Evolutionary conservation across 2,888 invertebrate genomes (phyloP), one percentile per base, ranked within the genome.

Genomic region (Scaptomyza cyrtandrae): DNA sequence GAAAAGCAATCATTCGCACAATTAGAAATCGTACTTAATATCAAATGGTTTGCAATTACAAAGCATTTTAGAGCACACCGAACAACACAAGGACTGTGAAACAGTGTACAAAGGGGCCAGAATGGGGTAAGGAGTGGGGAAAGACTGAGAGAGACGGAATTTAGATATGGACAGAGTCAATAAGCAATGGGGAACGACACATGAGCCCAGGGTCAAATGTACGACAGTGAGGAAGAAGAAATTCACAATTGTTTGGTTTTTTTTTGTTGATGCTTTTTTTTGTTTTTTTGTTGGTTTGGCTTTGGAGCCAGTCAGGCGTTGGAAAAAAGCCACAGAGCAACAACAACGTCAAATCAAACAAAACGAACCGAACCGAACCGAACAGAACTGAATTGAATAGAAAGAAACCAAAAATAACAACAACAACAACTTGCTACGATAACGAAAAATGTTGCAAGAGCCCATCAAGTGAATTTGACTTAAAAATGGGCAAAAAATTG

Each of bases 401-500:
- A 24, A 24, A 24, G 24, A 24, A 24, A 44, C 14, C 39, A 70
- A 11, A 46, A 49, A 35, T 35, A 61, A 19, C 41, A 70, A n/a
- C 45, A 49, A 41, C 39, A 61, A 65, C 44, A 55, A 45, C 49
- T 66, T 41, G 63, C 46, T 59, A 79, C 68, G 68, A 66, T 63
- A 80, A 75, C 71, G 63, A 75, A 71, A 66, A 66, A 66, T 78
- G 78, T 62, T 75, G 58, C 78, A 66, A 72, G 59, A 56, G 69
- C 63, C 71, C 71, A 76, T 82, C 79, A 75, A 80, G 71, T 77
- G 85, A 85, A 85, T 84, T 84, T 84, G 82, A 84, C 85, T 84
- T 80, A 80, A 84, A 84, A 84, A 84, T 78, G 83, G 84, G 67
- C 80, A 80, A 90, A 84, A 89, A 89, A 88, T 89, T 86, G 76